Percentiles rank a stretch among this genome's conserved stretches.
phyloP scores from a whole-genome alignment of 2,797 vertebrate species.

The Platyrinchus mystaceus region DNA sequence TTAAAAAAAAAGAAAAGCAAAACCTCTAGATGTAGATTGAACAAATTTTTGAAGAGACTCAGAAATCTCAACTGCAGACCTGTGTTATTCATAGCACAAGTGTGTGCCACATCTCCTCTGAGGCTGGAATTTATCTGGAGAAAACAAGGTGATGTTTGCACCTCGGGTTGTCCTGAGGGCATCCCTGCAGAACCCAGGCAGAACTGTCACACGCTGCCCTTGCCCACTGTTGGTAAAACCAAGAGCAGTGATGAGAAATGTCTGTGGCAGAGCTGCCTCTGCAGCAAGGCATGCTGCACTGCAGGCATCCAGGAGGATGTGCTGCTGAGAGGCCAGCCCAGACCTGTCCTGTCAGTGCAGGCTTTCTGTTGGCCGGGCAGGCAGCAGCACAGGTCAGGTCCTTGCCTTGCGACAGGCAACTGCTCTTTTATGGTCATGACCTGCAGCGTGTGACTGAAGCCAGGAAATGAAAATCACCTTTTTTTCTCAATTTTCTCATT shows the following conservation, averaged over 20 bases:
- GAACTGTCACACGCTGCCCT: not conserved
- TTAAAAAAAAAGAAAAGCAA: not conserved
- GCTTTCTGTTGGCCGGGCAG: not conserved
- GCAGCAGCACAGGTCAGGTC: not conserved
- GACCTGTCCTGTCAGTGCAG: not conserved
- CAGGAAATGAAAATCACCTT: slow-evolving; percentile 28
- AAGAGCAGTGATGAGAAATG: fast-evolving
- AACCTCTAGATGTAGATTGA: not conserved
- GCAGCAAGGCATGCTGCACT: not conserved
- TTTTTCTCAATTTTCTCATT: not conserved
- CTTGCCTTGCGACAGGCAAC: fast-evolving
- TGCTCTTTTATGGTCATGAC: not conserved
- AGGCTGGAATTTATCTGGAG: not conserved
- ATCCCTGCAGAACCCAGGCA: not conserved
- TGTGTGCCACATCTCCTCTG: not conserved
- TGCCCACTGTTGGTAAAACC: fast-evolving
- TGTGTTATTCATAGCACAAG: fast-evolving
- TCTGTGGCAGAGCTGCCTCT: not conserved
- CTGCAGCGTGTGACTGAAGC: not conserved
- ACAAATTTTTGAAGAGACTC: not conserved
- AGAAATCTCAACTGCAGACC: not conserved
- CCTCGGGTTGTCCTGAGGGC: not conserved
- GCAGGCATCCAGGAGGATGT: not conserved
- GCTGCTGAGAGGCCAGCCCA: not conserved
- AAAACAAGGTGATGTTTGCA: not conserved